These are phyloP conservation scores for Eleutherodactylus coqui DNA, from an alignment of 2,797 vertebrate genomes.

Conservation along the genomic window DNA sequence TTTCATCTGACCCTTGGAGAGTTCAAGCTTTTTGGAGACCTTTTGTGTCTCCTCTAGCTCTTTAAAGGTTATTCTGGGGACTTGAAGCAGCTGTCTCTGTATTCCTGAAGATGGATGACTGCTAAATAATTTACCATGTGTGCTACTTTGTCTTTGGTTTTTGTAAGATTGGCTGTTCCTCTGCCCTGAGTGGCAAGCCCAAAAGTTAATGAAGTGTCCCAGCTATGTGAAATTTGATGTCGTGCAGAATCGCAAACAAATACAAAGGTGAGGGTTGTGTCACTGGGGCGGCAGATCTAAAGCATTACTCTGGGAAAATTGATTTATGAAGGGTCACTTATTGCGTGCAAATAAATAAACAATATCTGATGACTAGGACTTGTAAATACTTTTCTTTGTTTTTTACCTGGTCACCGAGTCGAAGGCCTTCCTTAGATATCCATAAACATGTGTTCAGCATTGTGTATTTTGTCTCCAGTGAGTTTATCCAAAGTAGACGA, in stretches of 20 bases:
- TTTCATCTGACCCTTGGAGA: slow-evolving; percentile 56
- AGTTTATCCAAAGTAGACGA: slow-evolving; percentile 19
- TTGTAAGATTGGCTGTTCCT: slow-evolving; percentile 18
- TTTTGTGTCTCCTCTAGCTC: slow-evolving; percentile 45
- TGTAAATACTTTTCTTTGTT: not conserved
- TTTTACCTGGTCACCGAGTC: not conserved
- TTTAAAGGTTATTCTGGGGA: slow-evolving; percentile 59
- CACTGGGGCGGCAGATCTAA: slow-evolving; percentile 27
- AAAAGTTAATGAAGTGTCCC: slow-evolving; percentile 39
- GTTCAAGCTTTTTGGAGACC: slow-evolving; percentile 60
- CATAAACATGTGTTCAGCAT: not conserved
- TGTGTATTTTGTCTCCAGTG: not conserved
- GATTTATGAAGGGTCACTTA: slow-evolving; percentile 59
- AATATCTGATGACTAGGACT: slow-evolving; percentile 31
- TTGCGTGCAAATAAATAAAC: slow-evolving; percentile 58
- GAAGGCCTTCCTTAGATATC: not conserved
- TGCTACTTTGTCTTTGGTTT: slow-evolving; percentile 21
- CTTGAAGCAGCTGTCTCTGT: slow-evolving; percentile 55
- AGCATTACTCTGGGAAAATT: slow-evolving; percentile 24
- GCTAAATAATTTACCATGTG: slow-evolving; percentile 61
- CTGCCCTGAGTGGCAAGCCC: not conserved
- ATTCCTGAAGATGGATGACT: slow-evolving; percentile 52
- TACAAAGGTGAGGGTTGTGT: slow-evolving; percentile 49
- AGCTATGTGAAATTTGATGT: slow-evolving; percentile 58
- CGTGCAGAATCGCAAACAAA: slow-evolving; percentile 54